Percentiles rank a stretch among this genome's conserved stretches.
phyloP scores from a whole-genome alignment of 2,888 invertebrate species.

The Drosophila melanosoma region DNA sequence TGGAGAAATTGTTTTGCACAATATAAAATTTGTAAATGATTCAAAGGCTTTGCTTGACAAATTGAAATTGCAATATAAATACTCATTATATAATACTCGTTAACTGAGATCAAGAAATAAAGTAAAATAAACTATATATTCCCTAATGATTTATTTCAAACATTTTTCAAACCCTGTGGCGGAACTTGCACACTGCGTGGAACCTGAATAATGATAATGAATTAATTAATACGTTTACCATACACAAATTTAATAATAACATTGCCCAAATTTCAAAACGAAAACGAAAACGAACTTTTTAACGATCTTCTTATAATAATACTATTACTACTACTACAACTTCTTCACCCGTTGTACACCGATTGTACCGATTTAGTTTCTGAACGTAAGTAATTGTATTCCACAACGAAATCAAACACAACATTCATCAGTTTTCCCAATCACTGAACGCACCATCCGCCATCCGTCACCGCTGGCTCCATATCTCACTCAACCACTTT shows the following conservation, averaged over 20 bases:
- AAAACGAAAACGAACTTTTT: constrained; percentile 20
- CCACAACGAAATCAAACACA: constrained; percentile 42
- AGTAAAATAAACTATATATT: constrained; percentile 54
- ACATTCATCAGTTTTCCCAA: constrained; percentile 35
- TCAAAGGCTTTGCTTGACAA: constrained; percentile 38
- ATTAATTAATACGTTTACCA: constrained; percentile 10
- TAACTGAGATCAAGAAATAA: constrained; percentile 21
- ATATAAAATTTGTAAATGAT: constrained; percentile 3
- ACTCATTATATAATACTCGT: constrained; percentile 10
- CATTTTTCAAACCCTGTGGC: constrained; percentile 60
- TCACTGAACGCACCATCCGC: constrained; percentile 40
- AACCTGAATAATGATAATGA: constrained; percentile 38
- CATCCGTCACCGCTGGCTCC: constrained; percentile 8
- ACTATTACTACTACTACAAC: constrained; percentile 37
- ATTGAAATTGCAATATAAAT: constrained; percentile 17
- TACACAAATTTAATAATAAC: constrained; percentile 27
- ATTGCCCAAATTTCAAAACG: constrained; percentile 29
- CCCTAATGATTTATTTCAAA: constrained; percentile 71
- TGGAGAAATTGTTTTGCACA: constrained; percentile 12
- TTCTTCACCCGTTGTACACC: constrained; percentile 55
- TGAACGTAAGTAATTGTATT: constrained; percentile 71
- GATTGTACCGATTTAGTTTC: constrained; percentile 71
- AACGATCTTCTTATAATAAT: constrained; percentile 32
- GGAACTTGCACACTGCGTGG: constrained; percentile 68
- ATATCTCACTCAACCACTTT: constrained; percentile 10